Evolutionary conservation across 2,113 vertebrate species (phyloP).

Genomic region (Grammomys surdaster): DNA sequence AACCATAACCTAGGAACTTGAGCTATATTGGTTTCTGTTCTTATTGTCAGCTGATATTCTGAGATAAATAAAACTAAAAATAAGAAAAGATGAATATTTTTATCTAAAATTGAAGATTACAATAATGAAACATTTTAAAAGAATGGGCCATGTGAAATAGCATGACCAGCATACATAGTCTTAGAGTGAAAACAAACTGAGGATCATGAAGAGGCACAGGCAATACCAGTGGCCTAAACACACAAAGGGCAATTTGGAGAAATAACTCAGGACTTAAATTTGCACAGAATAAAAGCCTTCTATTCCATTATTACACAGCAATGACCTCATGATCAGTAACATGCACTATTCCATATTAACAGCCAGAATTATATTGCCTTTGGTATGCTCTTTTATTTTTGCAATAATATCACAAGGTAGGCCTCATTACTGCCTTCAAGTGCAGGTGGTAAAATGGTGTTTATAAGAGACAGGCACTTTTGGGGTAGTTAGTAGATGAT

Average conservation of each 20-base stretch:
- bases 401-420: neutral
- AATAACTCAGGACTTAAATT: neutral
- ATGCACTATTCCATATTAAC: neutral
- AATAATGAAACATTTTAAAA: neutral
- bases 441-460: neutral
- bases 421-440: neutral
- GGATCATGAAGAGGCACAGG: neutral
- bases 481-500: accelerated
- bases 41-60: accelerated
- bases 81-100: neutral
- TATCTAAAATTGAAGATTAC: neutral
- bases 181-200: neutral
- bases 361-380: neutral
- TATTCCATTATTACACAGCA: neutral
- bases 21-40: neutral
- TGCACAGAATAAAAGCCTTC: neutral
- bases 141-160: accelerated
- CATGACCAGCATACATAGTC: accelerated
- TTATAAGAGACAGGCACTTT: neutral
- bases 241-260: too few species aligned
- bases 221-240: neutral
- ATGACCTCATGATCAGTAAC: neutral
- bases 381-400: neutral
- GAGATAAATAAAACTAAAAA: neutral
- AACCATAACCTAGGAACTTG: neutral